These are phyloP conservation scores for Bicyclus anynana DNA, from an alignment of 1,140 invertebrate species.

Conservation along the genomic window DNA sequence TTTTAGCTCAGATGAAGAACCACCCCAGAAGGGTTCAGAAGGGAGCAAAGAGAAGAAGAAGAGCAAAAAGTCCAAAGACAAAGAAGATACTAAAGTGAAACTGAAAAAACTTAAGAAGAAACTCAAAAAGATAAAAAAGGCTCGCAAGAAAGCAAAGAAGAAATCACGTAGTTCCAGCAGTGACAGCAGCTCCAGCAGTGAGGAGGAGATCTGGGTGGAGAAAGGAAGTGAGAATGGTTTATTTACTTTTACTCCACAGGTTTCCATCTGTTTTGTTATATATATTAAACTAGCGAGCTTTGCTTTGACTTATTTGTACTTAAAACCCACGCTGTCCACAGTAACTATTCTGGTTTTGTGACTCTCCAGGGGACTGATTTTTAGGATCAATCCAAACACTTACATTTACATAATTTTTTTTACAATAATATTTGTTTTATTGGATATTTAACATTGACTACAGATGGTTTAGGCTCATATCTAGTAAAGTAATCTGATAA, in stretches of 20 bases:
- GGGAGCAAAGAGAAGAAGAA: conserved; percentile 71
- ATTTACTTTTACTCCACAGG: background rate
- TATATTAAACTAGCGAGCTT: too few species aligned
- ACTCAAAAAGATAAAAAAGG: conserved; percentile 79
- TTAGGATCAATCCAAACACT: too few species aligned
- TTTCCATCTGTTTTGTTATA: too few species aligned
- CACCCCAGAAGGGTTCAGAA: conserved; percentile 32
- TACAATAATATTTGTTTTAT: too few species aligned
- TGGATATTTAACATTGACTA: too few species aligned
- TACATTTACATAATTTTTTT: too few species aligned
- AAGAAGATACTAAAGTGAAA: conserved; percentile 73
- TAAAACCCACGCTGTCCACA: too few species aligned
- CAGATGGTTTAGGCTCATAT: too few species aligned
- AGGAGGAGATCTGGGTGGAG: conserved; percentile 83
- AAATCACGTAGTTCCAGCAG: conserved; percentile 60
- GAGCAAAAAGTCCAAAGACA: conserved; percentile 69
- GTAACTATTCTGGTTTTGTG: too few species aligned
- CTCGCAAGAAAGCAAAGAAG: conserved; percentile 76
- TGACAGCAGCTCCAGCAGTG: conserved; percentile 52
- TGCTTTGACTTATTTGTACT: too few species aligned
- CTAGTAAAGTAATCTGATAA: too few species aligned
- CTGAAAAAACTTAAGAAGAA: conserved; percentile 79
- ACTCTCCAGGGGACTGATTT: too few species aligned
- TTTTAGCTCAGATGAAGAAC: conserved; percentile 59
- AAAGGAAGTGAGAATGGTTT: conserved; percentile 76